Conservation (phyloP, 2,888 invertebrate genomes). For the Ariolimax columbianus region DNA sequence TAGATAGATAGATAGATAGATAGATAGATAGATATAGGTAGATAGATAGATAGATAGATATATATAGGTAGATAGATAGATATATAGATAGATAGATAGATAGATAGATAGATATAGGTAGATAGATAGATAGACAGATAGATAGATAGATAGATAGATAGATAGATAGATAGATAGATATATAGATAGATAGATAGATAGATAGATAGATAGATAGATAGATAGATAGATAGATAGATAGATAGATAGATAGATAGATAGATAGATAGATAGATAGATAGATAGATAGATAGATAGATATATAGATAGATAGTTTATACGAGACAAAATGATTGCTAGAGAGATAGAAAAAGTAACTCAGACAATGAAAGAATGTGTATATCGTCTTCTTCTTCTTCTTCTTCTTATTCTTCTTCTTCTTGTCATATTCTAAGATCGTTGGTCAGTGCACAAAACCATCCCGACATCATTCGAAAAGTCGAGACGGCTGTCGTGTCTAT, state of each 20-base stretch:
- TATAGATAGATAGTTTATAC: too few species aligned
- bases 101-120: not conserved
- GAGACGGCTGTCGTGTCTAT: too few species aligned
- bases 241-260: not conserved
- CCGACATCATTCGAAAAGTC: too few species aligned
- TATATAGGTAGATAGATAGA: not conserved
- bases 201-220: not conserved
- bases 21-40: not conserved
- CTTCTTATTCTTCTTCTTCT: too few species aligned
- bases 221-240: not conserved
- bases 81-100: not conserved
- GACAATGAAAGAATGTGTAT: too few species aligned
- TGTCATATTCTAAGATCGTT: too few species aligned
- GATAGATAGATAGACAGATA: too few species aligned
- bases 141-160: too few species aligned
- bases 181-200: not conserved
- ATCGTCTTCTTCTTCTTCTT: too few species aligned
- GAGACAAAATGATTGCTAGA: too few species aligned
- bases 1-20: not conserved
- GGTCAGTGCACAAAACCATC: too few species aligned
- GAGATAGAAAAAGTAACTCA: too few species aligned
- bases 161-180: not conserved
- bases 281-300: constrained; percentile 2
- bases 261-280: not conserved
- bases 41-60: not conserved